Evolutionary conservation across 1,140 invertebrate species (phyloP).

Genomic region (Phymastichus coffea): DNA sequence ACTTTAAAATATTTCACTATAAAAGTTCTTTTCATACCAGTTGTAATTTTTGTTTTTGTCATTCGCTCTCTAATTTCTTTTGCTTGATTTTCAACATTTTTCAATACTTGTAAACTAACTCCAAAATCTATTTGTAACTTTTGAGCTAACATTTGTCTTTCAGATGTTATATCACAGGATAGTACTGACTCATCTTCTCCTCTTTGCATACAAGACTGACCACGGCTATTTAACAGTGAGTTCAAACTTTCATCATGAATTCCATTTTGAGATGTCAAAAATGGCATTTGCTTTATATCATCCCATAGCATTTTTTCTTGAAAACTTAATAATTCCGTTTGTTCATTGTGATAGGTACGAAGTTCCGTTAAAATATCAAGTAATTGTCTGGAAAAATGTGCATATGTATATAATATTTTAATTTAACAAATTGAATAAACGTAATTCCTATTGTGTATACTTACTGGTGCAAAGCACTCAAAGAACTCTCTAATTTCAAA

Average conservation of each 20-base stretch:
- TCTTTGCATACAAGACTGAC: conserved; percentile 58
- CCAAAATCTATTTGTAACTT: conserved; percentile 53
- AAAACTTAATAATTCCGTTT: conserved; percentile 64
- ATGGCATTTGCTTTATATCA: conserved; percentile 49
- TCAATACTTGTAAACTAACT: conserved; percentile 56
- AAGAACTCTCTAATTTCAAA: conserved; percentile 65
- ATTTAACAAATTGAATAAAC: too few species aligned
- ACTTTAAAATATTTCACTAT: too few species aligned
- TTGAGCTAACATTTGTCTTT: conserved; percentile 45
- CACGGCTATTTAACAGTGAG: conserved; percentile 39
- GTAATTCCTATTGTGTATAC: conserved; percentile 32
- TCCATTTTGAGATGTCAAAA: conserved; percentile 19
- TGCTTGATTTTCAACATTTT: conserved; percentile 71
- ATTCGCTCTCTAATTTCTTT: conserved; percentile 51
- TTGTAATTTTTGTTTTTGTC: conserved; percentile 33
- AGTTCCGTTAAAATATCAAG: conserved; percentile 67
- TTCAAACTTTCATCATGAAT: conserved; percentile 34
- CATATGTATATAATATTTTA: too few species aligned
- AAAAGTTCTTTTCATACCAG: too few species aligned
- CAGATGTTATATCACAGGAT: conserved; percentile 54
- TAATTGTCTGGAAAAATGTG: conserved; percentile 56
- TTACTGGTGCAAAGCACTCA: conserved; percentile 69
- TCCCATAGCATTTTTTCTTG: conserved; percentile 66
- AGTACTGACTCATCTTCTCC: conserved; percentile 55
- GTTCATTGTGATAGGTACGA: conserved; percentile 67